Evolutionary conservation across 2,113 vertebrate genomes (phyloP).

Genomic region (Syngnathus scovelli): DNA sequence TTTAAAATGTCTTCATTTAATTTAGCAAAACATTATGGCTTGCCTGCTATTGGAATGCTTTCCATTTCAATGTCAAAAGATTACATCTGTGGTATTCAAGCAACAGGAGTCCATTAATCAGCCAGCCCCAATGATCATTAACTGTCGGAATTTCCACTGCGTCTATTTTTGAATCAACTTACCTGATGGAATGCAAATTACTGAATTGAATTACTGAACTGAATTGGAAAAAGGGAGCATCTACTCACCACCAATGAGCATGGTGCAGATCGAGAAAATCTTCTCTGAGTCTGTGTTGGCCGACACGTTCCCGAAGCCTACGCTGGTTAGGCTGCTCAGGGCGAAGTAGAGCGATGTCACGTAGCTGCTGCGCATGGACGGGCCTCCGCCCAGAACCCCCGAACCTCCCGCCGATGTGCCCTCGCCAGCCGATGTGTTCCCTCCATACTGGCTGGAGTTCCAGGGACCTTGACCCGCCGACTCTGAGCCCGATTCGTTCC

Average conservation of each 20-base stretch:
- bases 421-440: constrained; percentile 33
- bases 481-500: constrained; percentile 58
- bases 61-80: too few relatives aligned
- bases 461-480: constrained; percentile 39
- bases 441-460: constrained; percentile 66
- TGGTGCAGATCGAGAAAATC: constrained; percentile 82
- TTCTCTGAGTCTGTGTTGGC: constrained; percentile 81
- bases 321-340: constrained; percentile 78
- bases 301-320: constrained; percentile 79
- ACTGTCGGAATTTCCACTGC: too few relatives aligned
- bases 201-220: not conserved
- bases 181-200: too few relatives aligned
- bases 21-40: too few relatives aligned
- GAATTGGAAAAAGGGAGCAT: not conserved
- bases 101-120: too few relatives aligned
- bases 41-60: too few relatives aligned
- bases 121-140: too few relatives aligned
- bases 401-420: constrained; percentile 13
- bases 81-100: too few relatives aligned
- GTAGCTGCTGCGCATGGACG: constrained; percentile 75
- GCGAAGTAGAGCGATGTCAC: constrained; percentile 80
- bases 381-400: constrained; percentile 58
- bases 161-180: too few relatives aligned
- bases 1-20: too few relatives aligned
- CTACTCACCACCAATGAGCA: constrained; percentile 76